Evolutionary conservation across 64 coral and sea anemone genomes (phyloP).

Genomic region (Anthopleura sola): DNA sequence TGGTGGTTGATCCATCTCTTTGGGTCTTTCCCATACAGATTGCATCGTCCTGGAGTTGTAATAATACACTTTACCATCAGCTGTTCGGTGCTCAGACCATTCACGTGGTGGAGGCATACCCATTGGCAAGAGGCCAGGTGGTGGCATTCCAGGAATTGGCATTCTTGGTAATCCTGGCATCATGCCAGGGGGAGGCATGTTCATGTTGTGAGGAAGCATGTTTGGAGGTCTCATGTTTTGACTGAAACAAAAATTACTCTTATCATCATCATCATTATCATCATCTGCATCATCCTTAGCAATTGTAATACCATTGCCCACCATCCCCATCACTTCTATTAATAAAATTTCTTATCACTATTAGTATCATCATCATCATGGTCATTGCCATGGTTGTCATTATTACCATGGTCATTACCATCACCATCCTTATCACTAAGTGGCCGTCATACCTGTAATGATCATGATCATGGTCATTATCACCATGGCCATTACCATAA

Average conservation of each 20-base stretch:
- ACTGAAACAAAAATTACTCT: not conserved
- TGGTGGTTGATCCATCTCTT: constrained; percentile 56
- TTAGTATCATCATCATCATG: too few relatives aligned
- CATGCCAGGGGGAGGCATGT: constrained; percentile 53
- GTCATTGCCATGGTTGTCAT: too few relatives aligned
- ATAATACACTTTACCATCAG: constrained; percentile 71
- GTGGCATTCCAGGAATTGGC: constrained; percentile 40
- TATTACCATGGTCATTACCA: too few relatives aligned
- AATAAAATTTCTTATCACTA: too few relatives aligned
- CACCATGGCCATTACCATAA: too few relatives aligned
- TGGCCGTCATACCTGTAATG: too few relatives aligned
- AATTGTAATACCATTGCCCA: too few relatives aligned
- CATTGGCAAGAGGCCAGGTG: constrained; percentile 19
- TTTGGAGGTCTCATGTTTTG: constrained; percentile 27
- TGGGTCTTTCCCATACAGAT: constrained; percentile 71
- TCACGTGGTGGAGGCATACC: constrained; percentile 29
- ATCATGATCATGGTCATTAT: too few relatives aligned
- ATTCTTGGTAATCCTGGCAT: constrained; percentile 34
- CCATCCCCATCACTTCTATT: too few relatives aligned
- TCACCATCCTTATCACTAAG: too few relatives aligned
- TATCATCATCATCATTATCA: not conserved
- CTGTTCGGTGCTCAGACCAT: constrained; percentile 67
- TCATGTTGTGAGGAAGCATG: constrained; percentile 32
- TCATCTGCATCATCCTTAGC: not conserved
- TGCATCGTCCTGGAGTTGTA: constrained; percentile 71